Evolutionary conservation across 2,888 invertebrate genomes (phyloP).

Genomic region (Amiota minor): DNA sequence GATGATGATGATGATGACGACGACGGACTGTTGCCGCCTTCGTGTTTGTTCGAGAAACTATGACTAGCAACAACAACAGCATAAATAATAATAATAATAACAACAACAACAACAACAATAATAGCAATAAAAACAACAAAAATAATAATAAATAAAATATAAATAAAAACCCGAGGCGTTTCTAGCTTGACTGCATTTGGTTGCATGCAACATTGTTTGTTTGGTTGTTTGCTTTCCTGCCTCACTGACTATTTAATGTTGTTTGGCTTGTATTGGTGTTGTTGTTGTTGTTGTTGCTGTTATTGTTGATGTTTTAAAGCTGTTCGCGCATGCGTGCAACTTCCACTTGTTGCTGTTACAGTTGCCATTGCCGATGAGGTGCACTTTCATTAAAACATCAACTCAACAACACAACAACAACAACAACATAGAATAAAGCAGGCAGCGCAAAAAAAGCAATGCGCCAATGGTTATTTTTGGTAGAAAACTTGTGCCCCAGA

Average conservation of each 20-base stretch:
- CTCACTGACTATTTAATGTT: neutral
- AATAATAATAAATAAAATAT: neutral
- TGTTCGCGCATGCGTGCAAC: conserved; percentile 25
- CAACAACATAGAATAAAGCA: neutral
- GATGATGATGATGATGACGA: neutral
- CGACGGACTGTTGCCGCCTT: no score
- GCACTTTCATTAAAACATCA: conserved; percentile 29
- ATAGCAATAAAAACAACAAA: neutral
- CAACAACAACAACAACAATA: neutral
- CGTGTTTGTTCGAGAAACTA: no score
- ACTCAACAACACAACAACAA: conserved; percentile 5
- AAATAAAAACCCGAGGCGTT: neutral
- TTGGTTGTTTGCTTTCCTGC: neutral
- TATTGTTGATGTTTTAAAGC: neutral
- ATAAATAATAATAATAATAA: conserved; percentile 2
- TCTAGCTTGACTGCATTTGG: conserved; percentile 20
- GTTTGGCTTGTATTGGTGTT: neutral
- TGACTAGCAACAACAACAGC: neutral
- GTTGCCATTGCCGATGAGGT: neutral
- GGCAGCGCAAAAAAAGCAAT: neutral
- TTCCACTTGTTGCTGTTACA: neutral
- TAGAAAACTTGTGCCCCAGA: conserved; percentile 4
- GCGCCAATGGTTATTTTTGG: neutral
- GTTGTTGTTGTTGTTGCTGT: conserved; percentile 17
- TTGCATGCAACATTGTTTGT: conserved; percentile 13